Conservation (phyloP, 1,140 invertebrate species). For the Idris sp. region DNA sequence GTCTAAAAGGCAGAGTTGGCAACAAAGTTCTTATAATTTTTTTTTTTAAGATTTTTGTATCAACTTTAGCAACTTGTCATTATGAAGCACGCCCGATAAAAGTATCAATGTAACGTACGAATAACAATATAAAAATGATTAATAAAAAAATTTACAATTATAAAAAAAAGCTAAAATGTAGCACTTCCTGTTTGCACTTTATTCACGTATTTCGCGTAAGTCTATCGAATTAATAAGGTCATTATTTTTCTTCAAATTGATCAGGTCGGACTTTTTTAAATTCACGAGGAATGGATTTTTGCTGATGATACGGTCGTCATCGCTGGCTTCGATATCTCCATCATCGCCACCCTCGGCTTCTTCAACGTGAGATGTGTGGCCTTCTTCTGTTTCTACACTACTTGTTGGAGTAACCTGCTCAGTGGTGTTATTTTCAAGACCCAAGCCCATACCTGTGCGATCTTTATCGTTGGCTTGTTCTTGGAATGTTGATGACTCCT, state of each 20-base stretch:
- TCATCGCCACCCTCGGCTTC: constrained; percentile 80
- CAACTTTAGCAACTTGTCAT: constrained; percentile 24
- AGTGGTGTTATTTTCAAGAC: constrained; percentile 66
- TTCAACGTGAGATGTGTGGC: constrained; percentile 76
- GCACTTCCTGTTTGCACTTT: constrained; percentile 23
- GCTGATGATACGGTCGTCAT: constrained; percentile 73
- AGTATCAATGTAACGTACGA: constrained; percentile 49
- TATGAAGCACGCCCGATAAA: constrained; percentile 46
- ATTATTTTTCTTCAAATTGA: constrained; percentile 5
- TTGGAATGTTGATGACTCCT: constrained; percentile 82
- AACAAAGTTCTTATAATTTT: constrained; percentile 16
- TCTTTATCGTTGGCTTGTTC: constrained; percentile 81
- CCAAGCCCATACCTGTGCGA: constrained; percentile 66
- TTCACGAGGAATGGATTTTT: constrained; percentile 62
- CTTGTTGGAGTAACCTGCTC: constrained; percentile 81
- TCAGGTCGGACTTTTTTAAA: constrained; percentile 48
- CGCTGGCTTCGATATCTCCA: constrained; percentile 81
- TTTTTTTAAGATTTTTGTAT: constrained; percentile 14
- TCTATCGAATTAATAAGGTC: constrained; percentile 41
- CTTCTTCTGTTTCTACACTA: constrained; percentile 81
- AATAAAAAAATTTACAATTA: constrained; percentile 51
- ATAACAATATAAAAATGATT: constrained; percentile 58
- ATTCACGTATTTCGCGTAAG: constrained; percentile 45
- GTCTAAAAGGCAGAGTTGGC: constrained; percentile 55
- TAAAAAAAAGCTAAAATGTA: constrained; percentile 43